Base-by-base conservation (phyloP, 2,113 vertebrate genomes). In the Balaeniceps rex region DNA sequence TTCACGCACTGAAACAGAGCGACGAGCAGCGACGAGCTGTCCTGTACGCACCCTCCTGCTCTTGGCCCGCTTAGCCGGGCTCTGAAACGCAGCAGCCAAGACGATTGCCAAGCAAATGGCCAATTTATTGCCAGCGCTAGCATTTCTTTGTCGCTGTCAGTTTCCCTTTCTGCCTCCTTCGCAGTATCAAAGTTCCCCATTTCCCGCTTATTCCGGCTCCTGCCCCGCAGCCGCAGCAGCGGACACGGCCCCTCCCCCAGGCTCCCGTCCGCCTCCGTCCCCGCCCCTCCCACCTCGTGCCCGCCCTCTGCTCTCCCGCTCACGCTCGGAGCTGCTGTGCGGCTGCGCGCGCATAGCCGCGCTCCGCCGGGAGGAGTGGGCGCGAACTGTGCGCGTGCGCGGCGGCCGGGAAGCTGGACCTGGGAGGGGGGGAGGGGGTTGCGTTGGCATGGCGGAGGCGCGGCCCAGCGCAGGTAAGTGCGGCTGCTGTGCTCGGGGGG, bases 371-470 rank as follows among this genome's bases (percentile, higher is more conserved):
- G 14, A 38, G 12, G 33, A 1, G 33, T 21, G 33, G 42, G 74
- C 4, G 3, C 10, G 26, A 7, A 36, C 19, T 34, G 26, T 12
- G 60, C 83, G 93, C 87, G 3, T 69, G 83, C 75, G 95, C n/a
- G 16, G 54, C 18, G 7, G 47, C 15, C 7, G 2, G 55, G 38
- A 15, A 46, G 44, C 33, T 2, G 83, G n/a, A 6, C 4, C 8
- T 4, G 4, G 22, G 42, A 2, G 51, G 14, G 6, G 19, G 15
- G 8, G 36, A 8, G 23, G 25, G 8, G 19, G 21, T 47, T 4
- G 31, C 5, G 38, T 4, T 17, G 88, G 77, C 24, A 96, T 96
- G 95, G 95, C 95, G 64, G 95, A 93, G 91, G 95, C 91, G 25
- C 77, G 82, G 64, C 68, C 63, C 1, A 33, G 44, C 5, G 61